A percentile compares a stretch with the other conserved stretches of the same genome.
phyloP scores from a whole-genome alignment of 1,140 invertebrate species.

The Akabosia matsudoensis region DNA sequence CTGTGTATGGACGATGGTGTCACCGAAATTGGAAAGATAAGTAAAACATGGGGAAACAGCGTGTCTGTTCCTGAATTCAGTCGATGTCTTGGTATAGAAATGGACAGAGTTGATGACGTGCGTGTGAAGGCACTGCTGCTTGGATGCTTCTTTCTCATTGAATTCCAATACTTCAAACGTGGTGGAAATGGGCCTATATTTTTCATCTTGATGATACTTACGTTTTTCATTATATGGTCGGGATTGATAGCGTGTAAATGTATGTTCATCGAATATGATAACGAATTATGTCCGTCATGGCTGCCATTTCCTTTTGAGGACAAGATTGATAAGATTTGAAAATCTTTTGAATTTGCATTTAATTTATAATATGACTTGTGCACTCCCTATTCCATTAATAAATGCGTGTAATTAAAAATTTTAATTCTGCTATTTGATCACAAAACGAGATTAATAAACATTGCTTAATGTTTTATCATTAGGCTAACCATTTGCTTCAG shows the following conservation, averaged over 20 bases:
- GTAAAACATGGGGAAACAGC: constrained; percentile 26
- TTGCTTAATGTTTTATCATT: no score
- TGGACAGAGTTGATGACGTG: constrained; percentile 19
- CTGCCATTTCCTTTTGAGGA: background rate
- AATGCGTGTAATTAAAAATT: no score
- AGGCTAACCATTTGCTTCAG: no score
- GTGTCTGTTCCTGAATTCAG: constrained; percentile 15
- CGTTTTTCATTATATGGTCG: background rate
- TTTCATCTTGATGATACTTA: background rate
- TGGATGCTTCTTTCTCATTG: constrained; percentile 31
- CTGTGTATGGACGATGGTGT: constrained; percentile 33
- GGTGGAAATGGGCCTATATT: constrained; percentile 32
- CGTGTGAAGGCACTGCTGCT: constrained; percentile 31
- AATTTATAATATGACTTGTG: no score
- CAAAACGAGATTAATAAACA: no score
- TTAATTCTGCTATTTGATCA: no score
- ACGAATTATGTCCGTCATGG: background rate
- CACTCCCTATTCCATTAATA: no score
- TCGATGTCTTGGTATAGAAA: constrained; percentile 20
- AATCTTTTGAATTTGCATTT: no score
- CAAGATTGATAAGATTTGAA: no score
- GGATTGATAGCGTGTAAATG: no score
- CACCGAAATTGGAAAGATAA: constrained; percentile 31
- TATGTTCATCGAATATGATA: no score
- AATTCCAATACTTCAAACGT: constrained; percentile 31